Evolutionary conservation across 1,140 invertebrate species (phyloP), one percentile per base, ranked within the genome.

Genomic region (Oedothorax gibbosus): DNA sequence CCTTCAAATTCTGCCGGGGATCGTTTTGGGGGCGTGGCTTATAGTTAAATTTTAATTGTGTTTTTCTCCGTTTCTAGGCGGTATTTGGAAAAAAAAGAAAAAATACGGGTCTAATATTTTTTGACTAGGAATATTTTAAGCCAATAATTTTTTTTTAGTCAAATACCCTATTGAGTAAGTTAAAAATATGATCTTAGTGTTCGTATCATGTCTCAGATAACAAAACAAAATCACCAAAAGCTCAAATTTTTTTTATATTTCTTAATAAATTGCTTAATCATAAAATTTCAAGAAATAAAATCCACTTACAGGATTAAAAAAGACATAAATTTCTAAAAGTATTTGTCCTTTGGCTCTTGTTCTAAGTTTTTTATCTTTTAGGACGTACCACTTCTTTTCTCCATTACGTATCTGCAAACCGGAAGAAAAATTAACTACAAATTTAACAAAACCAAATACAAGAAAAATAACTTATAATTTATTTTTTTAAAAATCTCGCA

Each of bases 351-450:
- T 99, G 3, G 96, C 96, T 60, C 96, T 90, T 1, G 93, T 92
- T 18, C 94, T 91, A 84, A 99, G 92, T 88, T 99, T 99, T 90
- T 97, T 97, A 90, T 99, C 98, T 91, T 99, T 99, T 21, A 99
- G 91, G 0, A 95, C 94, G 89, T 98, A 99, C 98, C 98, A 99
- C 87, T 95, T 92, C 89, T 97, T 97, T 88, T 98, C 96, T 7
- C 96, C 95, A 89, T 97, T 98, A 86, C 94, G 92, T 87, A 99
- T 96, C 89, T 94, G 49, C 7, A 20, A 35, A 35, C 35, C 35
- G 5, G 35, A 71, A 49, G 53, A 49, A 18, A 62, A 62, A 62
- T 62, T 15, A 15, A 62, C 57, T 66, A 18, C 20, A 66, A 66
- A 66, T n/a, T 66, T 5, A 3, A 21, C 18, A 66, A 21, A n/a